phyloP scores from a whole-genome alignment of 2,113 vertebrate species.

The Xenopus laevis region DNA sequence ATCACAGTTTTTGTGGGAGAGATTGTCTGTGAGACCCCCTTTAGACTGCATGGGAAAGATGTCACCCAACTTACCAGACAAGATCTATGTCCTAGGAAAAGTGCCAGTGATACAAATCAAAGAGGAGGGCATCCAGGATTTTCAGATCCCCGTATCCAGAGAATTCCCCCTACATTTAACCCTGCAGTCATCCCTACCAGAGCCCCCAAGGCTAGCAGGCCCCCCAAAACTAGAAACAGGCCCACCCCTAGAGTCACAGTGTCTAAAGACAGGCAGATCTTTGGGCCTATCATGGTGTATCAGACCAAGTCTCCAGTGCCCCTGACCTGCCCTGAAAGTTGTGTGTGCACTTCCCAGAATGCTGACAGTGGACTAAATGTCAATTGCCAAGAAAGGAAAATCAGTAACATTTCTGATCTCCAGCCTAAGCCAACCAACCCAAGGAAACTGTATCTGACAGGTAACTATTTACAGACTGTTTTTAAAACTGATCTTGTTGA shows the following conservation, averaged over 20 bases:
- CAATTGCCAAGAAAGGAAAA: constrained; percentile 93
- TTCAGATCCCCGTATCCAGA: constrained; percentile 76
- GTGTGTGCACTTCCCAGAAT: constrained; percentile 89
- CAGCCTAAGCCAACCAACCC: constrained; percentile 89
- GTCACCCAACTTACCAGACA: constrained; percentile 93
- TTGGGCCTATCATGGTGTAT: constrained; percentile 97
- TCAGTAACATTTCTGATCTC: constrained; percentile 88
- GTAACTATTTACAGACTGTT: constrained; percentile 90
- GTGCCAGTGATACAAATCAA: constrained; percentile 71
- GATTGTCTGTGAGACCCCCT: constrained; percentile 95
- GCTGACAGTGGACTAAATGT: constrained; percentile 91
- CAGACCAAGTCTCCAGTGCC: constrained; percentile 93
- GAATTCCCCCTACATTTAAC: constrained; percentile 73
- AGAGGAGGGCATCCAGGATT: constrained; percentile 66
- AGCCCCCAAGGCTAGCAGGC: constrained; percentile 83
- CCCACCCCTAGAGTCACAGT: constrained; percentile 84
- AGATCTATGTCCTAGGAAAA: constrained; percentile 90
- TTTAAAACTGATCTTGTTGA: constrained; percentile 82
- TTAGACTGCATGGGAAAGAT: constrained; percentile 91
- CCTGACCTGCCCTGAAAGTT: constrained; percentile 83
- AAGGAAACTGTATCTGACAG: constrained; percentile 96
- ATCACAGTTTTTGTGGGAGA: constrained; percentile 94
- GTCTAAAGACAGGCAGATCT: constrained; percentile 89
- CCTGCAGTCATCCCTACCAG: constrained; percentile 80
- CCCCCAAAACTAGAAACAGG: constrained; percentile 88